These are phyloP conservation scores for Amphimedon queenslandica DNA, from an alignment of 37 sponge, comb jelly and placozoan genomes.

Conservation along the genomic window DNA sequence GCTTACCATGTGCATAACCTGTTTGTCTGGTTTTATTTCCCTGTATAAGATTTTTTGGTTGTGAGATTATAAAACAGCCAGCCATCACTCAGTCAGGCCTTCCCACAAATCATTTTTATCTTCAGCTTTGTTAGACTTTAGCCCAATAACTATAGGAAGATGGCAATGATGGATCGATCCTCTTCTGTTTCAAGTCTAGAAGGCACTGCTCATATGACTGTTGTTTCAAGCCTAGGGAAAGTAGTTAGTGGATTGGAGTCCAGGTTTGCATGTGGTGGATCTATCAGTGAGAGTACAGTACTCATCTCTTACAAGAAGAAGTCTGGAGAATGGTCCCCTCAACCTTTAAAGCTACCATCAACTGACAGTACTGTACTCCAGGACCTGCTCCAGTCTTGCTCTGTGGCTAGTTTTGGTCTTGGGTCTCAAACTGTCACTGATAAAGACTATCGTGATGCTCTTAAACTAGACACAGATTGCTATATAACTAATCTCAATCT, in stretches of 20 bases:
- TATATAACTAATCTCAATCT: conserved; percentile 17
- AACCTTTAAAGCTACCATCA: conserved; percentile 6
- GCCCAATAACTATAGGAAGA: no score
- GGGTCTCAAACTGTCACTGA: conserved; percentile 17
- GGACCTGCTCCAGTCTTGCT: conserved; percentile 15
- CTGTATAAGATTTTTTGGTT: no score
- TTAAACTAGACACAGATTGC: conserved; percentile 14
- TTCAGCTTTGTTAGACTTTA: no score
- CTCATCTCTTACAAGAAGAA: background rate
- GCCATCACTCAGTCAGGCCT: no score
- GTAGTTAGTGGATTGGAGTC: background rate
- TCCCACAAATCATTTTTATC: no score
- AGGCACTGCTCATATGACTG: background rate
- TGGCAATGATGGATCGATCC: no score
- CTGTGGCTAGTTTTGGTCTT: conserved; percentile 34
- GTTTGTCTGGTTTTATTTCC: no score
- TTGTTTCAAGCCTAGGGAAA: background rate
- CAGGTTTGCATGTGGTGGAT: background rate
- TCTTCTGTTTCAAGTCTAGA: no score
- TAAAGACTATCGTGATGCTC: conserved; percentile 40
- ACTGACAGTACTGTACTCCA: background rate
- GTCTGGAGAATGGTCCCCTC: background rate
- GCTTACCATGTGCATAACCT: no score
- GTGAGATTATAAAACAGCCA: no score
- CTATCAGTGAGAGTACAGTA: background rate